Evolutionary conservation across 1,140 invertebrate species (phyloP), one percentile per base, ranked within the genome.

Genomic region (Drosophila yakuba): DNA sequence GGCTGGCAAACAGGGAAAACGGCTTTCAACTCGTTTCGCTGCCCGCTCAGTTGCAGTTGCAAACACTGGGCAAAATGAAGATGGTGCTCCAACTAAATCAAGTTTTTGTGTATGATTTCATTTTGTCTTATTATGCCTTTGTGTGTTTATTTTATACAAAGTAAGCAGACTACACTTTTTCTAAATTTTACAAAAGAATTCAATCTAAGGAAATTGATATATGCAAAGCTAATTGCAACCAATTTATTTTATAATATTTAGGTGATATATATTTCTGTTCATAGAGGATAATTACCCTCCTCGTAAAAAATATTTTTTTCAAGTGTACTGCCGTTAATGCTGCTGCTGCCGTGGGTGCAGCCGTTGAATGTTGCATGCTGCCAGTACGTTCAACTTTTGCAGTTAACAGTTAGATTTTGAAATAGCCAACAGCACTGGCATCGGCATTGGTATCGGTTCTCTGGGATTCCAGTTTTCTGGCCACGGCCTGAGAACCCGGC

Each of bases 401-500:
- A 90, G 84, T 89, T 80, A 89, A 89, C 84, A 89, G 84, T 89
- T 89, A 89, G 85, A 89, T 89, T 89, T 89, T 78, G 85, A 89
- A 89, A 89, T 89, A 73, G 84, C 84, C 84, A 89, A 41, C 80
- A 78, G 83, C 83, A 81, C 39, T 36, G 69, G 73, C 62, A 41
- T 1, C n/a, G n/a, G 45, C 61, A 52, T 20, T 10, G 17, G 43
- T 15, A 45, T 47, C 45, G 47, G 47, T 14, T 50, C 47, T 15
- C n/a, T 50, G 56, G 73, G 77, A 90, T 89, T 84, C 84, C 85
- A 89, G 84, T 89, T 89, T 68, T 85, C 71, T 74, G 52, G 62
- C 61, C 54, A 35, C 56, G 60, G 81, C 77, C 68, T 89, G 84
- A 89, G 84, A 89, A 89, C 85, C 73, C 84, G 59, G 56, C 68